phyloP scores from a whole-genome alignment of 2,888 invertebrate genomes.

The Clivina fossor region DNA sequence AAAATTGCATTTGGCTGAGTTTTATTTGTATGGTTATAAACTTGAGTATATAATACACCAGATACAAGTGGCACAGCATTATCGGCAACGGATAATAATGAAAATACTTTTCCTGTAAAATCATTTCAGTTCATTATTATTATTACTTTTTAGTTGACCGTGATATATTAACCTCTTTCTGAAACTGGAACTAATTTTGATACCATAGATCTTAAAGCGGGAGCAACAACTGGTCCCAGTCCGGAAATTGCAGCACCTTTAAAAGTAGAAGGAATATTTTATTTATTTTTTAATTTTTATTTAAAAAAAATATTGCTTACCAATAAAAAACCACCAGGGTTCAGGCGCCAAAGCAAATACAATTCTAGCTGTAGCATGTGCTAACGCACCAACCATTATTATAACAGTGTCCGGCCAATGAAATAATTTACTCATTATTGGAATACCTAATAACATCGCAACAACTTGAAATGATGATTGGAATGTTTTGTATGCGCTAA shows the following conservation, averaged over 20 bases:
- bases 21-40: slow-evolving; percentile 69
- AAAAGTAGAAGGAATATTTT: neutral
- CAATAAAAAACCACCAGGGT: slow-evolving; percentile 64
- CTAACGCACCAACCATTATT: slow-evolving; percentile 69
- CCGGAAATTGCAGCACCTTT: slow-evolving; percentile 72
- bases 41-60: slow-evolving; percentile 70
- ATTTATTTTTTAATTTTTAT: neutral
- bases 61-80: slow-evolving; percentile 78
- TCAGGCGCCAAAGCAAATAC: slow-evolving; percentile 65
- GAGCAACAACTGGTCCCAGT: slow-evolving; percentile 77
- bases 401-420: slow-evolving; percentile 72
- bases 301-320: slow-evolving; percentile 45
- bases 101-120: slow-evolving; percentile 70
- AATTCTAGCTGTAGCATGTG: slow-evolving; percentile 69
- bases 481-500: slow-evolving; percentile 74
- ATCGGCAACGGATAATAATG: slow-evolving; percentile 76
- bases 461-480: slow-evolving; percentile 71
- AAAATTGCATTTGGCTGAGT: slow-evolving; percentile 65
- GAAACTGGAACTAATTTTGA: slow-evolving; percentile 72
- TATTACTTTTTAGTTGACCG: neutral
- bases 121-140: slow-evolving; percentile 6
- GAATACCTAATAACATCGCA: slow-evolving; percentile 70
- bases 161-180: slow-evolving; percentile 65
- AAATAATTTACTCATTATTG: slow-evolving; percentile 68
- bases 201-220: slow-evolving; percentile 78